Evolutionary conservation across 2,113 vertebrate species (phyloP).

Genomic region (Myodes glareolus): DNA sequence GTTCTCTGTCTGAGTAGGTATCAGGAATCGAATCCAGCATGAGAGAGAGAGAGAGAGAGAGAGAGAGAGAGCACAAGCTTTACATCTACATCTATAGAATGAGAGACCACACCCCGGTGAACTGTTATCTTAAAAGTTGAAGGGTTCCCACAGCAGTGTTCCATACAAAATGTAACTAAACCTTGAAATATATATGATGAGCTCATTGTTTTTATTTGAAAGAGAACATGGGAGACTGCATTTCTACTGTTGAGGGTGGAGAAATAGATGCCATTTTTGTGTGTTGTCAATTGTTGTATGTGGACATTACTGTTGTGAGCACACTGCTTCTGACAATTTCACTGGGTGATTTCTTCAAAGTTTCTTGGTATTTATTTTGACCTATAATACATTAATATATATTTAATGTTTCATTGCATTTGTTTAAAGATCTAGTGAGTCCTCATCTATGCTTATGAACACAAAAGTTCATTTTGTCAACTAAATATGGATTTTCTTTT

Average conservation of each 20-base stretch:
- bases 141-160: too few species aligned
- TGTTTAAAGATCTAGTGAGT: conserved; percentile 44
- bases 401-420: conserved; percentile 64
- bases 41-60: too few species aligned
- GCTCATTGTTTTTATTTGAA: conserved; percentile 46
- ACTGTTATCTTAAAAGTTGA: too few species aligned
- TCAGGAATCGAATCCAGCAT: too few species aligned
- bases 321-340: conserved; percentile 10
- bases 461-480: not conserved
- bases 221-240: not conserved
- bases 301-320: not conserved
- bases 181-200: not conserved
- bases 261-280: not conserved
- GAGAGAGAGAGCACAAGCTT: too few species aligned
- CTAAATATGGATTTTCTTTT: conserved; percentile 29
- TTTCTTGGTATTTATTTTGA: conserved; percentile 63
- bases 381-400: conserved; percentile 43
- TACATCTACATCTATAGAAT: too few species aligned
- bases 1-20: too few species aligned
- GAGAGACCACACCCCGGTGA: too few species aligned
- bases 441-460: not conserved
- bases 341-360: conserved; percentile 58
- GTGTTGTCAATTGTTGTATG: not conserved
- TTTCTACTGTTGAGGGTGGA: not conserved
- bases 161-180: conserved; percentile 41